These are phyloP conservation scores for Halesus radiatus DNA, from an alignment of 1,140 invertebrate species.

Conservation along the genomic window DNA sequence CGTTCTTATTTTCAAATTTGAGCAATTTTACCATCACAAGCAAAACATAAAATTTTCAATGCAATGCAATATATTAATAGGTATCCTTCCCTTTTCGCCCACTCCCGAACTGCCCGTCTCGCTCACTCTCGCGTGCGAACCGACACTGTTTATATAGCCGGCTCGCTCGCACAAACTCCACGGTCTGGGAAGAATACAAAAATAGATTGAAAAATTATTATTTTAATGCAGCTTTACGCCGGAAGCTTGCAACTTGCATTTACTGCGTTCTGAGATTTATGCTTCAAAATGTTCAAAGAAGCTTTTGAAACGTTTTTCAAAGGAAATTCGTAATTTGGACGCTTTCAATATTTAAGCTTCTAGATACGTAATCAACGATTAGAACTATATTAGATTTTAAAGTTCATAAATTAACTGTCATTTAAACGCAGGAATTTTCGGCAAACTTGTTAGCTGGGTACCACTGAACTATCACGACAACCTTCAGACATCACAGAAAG, in stretches of 20 bases:
- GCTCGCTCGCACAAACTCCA: neutral
- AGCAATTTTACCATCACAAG: neutral
- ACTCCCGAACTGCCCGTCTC: neutral
- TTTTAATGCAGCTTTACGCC: conserved; percentile 4
- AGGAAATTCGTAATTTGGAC: too few species aligned
- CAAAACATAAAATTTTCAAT: neutral
- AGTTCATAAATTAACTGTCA: too few species aligned
- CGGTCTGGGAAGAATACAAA: conserved; percentile 19
- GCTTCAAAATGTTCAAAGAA: neutral
- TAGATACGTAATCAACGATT: too few species aligned
- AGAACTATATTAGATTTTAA: too few species aligned
- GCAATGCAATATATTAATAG: neutral
- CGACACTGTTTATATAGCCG: neutral
- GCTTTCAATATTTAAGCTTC: too few species aligned
- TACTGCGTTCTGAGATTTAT: neutral
- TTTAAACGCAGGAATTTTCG: too few species aligned
- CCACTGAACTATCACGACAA: too few species aligned
- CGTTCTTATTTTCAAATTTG: neutral
- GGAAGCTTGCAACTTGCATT: neutral
- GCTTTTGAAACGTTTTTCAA: too few species aligned
- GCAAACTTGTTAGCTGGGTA: too few species aligned
- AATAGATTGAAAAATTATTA: conserved; percentile 8
- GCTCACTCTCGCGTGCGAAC: neutral
- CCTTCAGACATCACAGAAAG: too few species aligned
- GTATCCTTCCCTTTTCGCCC: conserved; percentile 8